Conservation (phyloP, 2,113 vertebrate species). For the Ia io region DNA sequence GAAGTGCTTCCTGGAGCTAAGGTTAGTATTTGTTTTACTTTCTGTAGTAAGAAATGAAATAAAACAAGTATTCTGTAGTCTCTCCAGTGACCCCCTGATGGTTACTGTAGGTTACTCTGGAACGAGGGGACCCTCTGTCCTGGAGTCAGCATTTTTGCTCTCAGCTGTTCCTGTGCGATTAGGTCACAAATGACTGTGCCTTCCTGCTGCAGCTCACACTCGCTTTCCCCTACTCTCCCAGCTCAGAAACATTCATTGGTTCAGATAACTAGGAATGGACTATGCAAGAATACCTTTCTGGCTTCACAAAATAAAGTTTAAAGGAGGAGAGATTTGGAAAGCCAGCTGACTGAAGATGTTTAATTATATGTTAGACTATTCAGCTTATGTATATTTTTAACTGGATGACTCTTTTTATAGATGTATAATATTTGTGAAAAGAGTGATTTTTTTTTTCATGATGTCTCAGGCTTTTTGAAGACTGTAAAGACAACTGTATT, state of each 20-base stretch:
- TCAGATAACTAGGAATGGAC: not conserved
- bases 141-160: not conserved
- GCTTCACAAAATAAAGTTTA: not conserved
- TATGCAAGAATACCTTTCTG: not conserved
- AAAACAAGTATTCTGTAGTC: not conserved
- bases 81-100: not conserved
- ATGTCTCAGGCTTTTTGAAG: not conserved
- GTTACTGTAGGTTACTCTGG: not conserved
- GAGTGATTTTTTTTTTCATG: not conserved
- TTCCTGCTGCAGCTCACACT: not conserved
- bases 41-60: not conserved
- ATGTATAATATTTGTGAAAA: not conserved
- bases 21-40: conserved; percentile 57
- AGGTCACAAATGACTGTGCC: too few relatives aligned
- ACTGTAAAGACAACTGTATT: not conserved
- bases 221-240: not conserved
- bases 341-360: not conserved
- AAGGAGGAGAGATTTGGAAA: not conserved
- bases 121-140: not conserved
- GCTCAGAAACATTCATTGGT: not conserved
- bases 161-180: not conserved
- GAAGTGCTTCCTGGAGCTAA: conserved; percentile 88
- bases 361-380: not conserved
- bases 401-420: not conserved
- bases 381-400: not conserved